These are phyloP conservation scores for Sminthurinus aureus DNA, from an alignment of 2,888 invertebrate genomes.

Conservation along the genomic window DNA sequence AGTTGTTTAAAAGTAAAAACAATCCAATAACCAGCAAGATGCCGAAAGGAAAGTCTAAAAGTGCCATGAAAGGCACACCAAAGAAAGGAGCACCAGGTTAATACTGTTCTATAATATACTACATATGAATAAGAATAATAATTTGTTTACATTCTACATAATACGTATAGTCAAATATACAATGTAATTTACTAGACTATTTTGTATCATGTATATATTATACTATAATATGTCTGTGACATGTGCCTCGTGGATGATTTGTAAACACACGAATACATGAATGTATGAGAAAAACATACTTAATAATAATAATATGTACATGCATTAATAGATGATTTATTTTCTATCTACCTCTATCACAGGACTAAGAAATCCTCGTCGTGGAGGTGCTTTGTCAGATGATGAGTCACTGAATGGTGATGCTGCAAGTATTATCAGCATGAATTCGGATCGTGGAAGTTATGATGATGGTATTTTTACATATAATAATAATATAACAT, in stretches of 20 bases:
- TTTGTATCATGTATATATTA: too few species aligned
- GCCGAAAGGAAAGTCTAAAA: conserved; percentile 37
- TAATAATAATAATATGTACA: too few species aligned
- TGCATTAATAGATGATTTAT: too few species aligned
- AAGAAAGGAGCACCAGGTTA: conserved; percentile 29
- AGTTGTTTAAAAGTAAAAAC: not conserved
- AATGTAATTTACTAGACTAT: too few species aligned
- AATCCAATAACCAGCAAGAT: not conserved
- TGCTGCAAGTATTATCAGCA: conserved; percentile 56
- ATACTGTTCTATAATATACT: not conserved
- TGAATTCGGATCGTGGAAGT: conserved; percentile 57
- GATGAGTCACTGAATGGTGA: conserved; percentile 57
- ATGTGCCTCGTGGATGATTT: too few species aligned
- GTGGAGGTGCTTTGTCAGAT: conserved; percentile 52
- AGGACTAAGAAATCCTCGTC: conserved; percentile 25
- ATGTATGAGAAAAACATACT: too few species aligned
- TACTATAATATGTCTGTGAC: too few species aligned
- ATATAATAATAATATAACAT: not conserved
- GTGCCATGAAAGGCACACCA: conserved; percentile 4
- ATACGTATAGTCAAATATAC: not conserved
- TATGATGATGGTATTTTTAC: conserved; percentile 53
- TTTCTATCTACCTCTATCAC: not conserved
- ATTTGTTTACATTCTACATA: not conserved
- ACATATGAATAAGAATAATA: not conserved
- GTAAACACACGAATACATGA: too few species aligned